These are phyloP conservation scores for Rhinolophus ferrumequinum DNA, from an alignment of 2,113 vertebrate species.

Conservation along the genomic window DNA sequence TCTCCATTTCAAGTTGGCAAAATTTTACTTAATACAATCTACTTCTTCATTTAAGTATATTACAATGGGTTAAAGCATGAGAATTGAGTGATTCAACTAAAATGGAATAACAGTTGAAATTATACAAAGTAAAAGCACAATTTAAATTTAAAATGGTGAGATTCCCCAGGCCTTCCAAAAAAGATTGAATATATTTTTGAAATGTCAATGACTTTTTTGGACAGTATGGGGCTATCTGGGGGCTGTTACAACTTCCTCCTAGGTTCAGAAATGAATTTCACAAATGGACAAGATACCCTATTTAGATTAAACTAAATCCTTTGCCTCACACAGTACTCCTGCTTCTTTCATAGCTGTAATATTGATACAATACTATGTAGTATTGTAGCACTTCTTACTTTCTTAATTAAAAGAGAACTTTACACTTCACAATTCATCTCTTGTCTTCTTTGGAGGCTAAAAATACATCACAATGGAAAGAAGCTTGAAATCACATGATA, in stretches of 20 bases:
- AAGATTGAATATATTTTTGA: slow-evolving; percentile 67
- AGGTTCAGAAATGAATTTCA: slow-evolving; percentile 40
- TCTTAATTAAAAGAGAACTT: slow-evolving; percentile 63
- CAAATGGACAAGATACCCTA: slow-evolving; percentile 41
- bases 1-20: background rate
- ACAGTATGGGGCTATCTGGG: slow-evolving; percentile 18
- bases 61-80: slow-evolving; percentile 39
- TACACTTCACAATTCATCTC: background rate
- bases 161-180: slow-evolving; percentile 28
- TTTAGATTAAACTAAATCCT: slow-evolving; percentile 56
- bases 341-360: slow-evolving; percentile 19
- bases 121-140: slow-evolving; percentile 53
- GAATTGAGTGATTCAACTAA: slow-evolving; percentile 71
- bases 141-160: slow-evolving; percentile 68
- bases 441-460: slow-evolving; percentile 55
- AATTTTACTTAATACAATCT: background rate
- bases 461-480: slow-evolving; percentile 68
- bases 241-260: slow-evolving; percentile 51
- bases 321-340: slow-evolving; percentile 26
- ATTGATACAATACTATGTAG: background rate
- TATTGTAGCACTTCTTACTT: background rate
- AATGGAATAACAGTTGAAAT: slow-evolving; percentile 65
- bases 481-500: slow-evolving; percentile 4
- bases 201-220: slow-evolving; percentile 54
- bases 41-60: background rate